Evolutionary conservation across 2,888 invertebrate species (phyloP).

Genomic region (Vesta saturnalis): DNA sequence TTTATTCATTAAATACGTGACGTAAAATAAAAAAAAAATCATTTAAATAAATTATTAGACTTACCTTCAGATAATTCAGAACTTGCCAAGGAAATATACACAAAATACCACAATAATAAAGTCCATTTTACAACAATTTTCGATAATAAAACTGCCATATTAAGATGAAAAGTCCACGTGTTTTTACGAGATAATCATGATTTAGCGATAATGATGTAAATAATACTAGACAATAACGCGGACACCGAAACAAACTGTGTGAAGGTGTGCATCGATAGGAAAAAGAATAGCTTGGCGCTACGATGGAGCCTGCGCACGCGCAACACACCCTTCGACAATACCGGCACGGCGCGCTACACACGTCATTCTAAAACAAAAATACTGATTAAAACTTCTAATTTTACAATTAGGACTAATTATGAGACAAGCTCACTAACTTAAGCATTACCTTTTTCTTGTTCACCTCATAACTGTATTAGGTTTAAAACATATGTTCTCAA

Average conservation of each 20-base stretch:
- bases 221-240: slow-evolving; percentile 45
- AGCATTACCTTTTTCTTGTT: no score
- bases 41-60: slow-evolving; percentile 28
- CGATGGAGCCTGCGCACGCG: slow-evolving; percentile 50
- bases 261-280: slow-evolving; percentile 51
- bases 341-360: neutral
- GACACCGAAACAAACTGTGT: slow-evolving; percentile 51
- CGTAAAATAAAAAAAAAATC: neutral
- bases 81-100: slow-evolving; percentile 52
- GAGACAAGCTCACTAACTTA: no score
- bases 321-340: slow-evolving; percentile 51
- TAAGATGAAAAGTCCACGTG: slow-evolving; percentile 47
- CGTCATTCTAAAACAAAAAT: neutral
- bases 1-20: neutral
- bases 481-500: neutral
- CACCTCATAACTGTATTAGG: no score
- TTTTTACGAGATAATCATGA: slow-evolving; percentile 50
- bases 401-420: no score
- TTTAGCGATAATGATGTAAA: slow-evolving; percentile 44
- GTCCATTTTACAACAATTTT: slow-evolving; percentile 48
- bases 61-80: slow-evolving; percentile 53
- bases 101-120: slow-evolving; percentile 53
- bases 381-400: no score
- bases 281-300: slow-evolving; percentile 44
- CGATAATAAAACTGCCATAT: slow-evolving; percentile 50